These are phyloP conservation scores for Variabilichromis moorii DNA, from an alignment of 2,113 vertebrate species.

Conservation along the genomic window DNA sequence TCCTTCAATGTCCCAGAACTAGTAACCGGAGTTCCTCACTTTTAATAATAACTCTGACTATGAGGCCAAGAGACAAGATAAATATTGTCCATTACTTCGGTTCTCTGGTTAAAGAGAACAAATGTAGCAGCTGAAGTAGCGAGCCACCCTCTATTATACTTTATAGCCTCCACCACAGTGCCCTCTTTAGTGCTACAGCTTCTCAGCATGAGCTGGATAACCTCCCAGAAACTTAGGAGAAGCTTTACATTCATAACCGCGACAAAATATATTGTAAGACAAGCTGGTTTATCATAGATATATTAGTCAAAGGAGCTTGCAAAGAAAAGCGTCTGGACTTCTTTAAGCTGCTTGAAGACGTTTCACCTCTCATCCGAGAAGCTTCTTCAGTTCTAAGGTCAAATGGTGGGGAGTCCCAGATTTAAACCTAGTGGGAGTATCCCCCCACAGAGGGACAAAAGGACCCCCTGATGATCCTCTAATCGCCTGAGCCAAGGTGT, in stretches of 20 bases:
- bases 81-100: background rate
- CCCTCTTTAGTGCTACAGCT: background rate
- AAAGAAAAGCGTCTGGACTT: background rate
- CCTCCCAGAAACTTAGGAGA: constrained; percentile 11
- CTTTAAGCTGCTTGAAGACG: background rate
- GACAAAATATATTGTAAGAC: constrained; percentile 7
- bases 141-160: background rate
- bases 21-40: background rate
- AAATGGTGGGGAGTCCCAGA: background rate
- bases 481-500: background rate
- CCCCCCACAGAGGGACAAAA: fast-evolving
- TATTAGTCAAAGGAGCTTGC: background rate
- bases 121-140: background rate
- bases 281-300: constrained; percentile 24
- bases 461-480: background rate
- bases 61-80: constrained; percentile 17
- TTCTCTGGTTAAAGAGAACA: constrained; percentile 12
- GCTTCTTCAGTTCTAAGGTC: background rate
- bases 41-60: constrained; percentile 16
- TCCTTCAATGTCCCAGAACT: background rate
- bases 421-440: fast-evolving
- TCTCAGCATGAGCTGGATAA: constrained; percentile 27
- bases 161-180: background rate
- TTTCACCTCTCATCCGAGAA: fast-evolving
- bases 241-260: constrained; percentile 19